Evolutionary conservation across 2,888 invertebrate genomes (phyloP), one percentile per base, ranked within the genome.

Genomic region (Xylophagus ater): DNA sequence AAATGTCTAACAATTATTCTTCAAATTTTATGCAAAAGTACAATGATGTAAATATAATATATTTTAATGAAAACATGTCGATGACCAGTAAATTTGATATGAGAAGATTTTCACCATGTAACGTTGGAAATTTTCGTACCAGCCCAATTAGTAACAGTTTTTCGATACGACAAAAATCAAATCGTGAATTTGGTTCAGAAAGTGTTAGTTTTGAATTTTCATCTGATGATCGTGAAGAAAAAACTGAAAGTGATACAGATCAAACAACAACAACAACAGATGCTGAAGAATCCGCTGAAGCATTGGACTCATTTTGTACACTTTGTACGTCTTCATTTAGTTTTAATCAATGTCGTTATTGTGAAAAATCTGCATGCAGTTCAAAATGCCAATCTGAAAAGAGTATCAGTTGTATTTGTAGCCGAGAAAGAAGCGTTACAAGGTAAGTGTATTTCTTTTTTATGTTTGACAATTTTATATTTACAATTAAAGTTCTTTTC

Each of bases 281-380:
- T 38, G 15, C 29, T 9, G 41, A 41, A 13, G 33, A 34, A 13
- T 12, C 21, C 2, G 33, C 21, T 13, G 31, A 26, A 3, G 53
- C 47, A 24, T 48, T 60, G 34, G 62, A 61, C 46, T 64, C 63
- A 4, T 63, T 62, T 44, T 65, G 64, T 40, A 64, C 64, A 2
- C 47, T 64, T 4, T 65, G 64, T 48, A 65, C 64, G 5, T 65
- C 64, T 7, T 59, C 62, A n/a, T 65, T 65, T 44, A 64, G 63
- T 47, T 65, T 61, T 42, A 62, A 59, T 30, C 59, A 60, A 38
- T 62, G 60, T 43, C 57, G 58, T 29, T 57, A 48, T 45, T 63
- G 63, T 46, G 59, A 58, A n/a, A 57, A 57, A 38, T 62, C 64
- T 2, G 46, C 54, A 2, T 64, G 62, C 41, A 59, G 60, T 40